These are phyloP conservation scores for Donacobius atricapilla DNA, from an alignment of 2,113 vertebrate species.

Conservation along the genomic window DNA sequence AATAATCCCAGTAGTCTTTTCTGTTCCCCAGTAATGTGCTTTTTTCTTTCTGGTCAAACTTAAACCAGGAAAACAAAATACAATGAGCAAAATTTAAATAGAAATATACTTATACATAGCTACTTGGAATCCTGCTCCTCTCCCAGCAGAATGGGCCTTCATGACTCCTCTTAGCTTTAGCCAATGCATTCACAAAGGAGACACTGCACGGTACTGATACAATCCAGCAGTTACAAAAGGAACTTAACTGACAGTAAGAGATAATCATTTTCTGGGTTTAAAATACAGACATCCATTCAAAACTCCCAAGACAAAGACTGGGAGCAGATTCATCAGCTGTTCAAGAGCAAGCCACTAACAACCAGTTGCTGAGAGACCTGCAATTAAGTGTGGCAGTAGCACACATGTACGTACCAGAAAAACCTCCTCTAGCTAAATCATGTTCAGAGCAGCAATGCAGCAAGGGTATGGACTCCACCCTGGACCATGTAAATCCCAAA, in stretches of 20 bases:
- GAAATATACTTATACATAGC: neutral
- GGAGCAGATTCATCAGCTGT: neutral
- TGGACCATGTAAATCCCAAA: neutral
- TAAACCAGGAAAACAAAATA: neutral
- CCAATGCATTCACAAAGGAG: neutral
- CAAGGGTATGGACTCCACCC: neutral
- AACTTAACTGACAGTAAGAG: neutral
- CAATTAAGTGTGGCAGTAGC: neutral
- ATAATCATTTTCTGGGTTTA: neutral
- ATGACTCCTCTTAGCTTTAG: neutral
- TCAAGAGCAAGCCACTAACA: neutral
- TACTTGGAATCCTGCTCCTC: neutral
- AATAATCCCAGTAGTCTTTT: slow-evolving; percentile 99
- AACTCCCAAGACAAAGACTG: neutral
- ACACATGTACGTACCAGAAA: rapidly evolving
- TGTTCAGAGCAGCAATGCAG: neutral
- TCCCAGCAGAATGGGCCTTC: neutral
- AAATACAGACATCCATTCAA: neutral
- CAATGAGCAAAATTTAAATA: neutral
- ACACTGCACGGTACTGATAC: neutral
- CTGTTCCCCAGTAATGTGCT: slow-evolving; percentile 86
- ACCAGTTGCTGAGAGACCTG: neutral
- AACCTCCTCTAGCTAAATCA: neutral
- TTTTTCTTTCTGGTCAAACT: slow-evolving; percentile 98
- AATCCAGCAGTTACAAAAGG: neutral